phyloP scores from a whole-genome alignment of 2,888 invertebrate genomes.

The Oconnorella tubifera region DNA sequence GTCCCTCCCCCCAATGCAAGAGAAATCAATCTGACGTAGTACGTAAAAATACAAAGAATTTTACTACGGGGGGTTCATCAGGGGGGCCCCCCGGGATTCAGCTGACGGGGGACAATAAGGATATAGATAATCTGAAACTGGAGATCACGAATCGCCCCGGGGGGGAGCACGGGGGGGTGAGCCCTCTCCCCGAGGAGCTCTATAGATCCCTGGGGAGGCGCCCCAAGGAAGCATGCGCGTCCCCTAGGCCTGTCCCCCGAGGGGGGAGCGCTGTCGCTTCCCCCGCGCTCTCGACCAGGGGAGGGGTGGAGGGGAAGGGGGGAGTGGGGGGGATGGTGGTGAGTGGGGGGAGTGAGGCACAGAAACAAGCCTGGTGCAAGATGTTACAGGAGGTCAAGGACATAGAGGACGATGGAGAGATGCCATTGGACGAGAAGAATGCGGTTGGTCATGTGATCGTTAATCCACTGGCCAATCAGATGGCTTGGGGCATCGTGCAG shows the following conservation, averaged over 20 bases:
- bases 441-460: too few species aligned
- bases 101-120: slow-evolving; percentile 2
- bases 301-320: background rate
- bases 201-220: background rate
- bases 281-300: background rate
- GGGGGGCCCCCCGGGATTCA: background rate
- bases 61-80: too few species aligned
- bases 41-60: too few species aligned
- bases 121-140: slow-evolving; percentile 1
- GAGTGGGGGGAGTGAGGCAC: background rate
- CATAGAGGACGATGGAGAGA: background rate
- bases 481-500: slow-evolving; percentile 1
- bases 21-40: background rate
- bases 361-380: background rate
- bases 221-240: background rate
- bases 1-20: background rate
- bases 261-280: background rate
- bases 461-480: too few species aligned
- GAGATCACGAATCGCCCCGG: background rate
- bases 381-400: slow-evolving; percentile 4
- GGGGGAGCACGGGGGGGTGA: background rate
- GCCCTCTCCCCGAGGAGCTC: slow-evolving; percentile 7
- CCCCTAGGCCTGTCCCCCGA: background rate
- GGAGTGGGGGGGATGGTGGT: background rate
- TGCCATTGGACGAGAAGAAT: background rate